Base-by-base conservation (phyloP, 2,888 invertebrate genomes). In the Sipha maydis region DNA sequence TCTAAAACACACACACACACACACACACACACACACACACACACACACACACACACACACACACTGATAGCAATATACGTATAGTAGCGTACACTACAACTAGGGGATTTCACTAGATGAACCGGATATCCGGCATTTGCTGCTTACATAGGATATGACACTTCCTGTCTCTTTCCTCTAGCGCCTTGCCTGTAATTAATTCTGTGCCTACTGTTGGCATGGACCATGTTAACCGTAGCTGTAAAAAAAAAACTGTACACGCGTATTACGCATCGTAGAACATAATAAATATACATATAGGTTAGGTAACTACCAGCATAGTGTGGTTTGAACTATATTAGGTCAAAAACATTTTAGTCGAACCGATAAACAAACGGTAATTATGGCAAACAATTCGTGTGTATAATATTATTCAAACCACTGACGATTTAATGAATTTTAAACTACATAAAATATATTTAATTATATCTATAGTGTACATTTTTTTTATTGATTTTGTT, bases 131-230 rank as follows among this genome's bases (percentile, higher is more conserved):
- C 88, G 88, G 82, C 80, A 78, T 88, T 88, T 88, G 80, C 75
- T 88, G 88, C 82, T 75, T 82, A 76, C 82, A 80, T 80, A 80
- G 88, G 88, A 88, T 88, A 88, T 67, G 80, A 80, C 88, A 82
- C 82, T 88, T 88, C 88, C 88, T 88, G 88, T 48, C 88, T 88
- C 80, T 88, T 88, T 82, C 88, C 75, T 69, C 80, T 41, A 82
- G 88, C 88, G 82, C 80, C 82, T 88, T 75, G 88, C 80, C 82
- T 82, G 88, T 88, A 88, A 88, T 88, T 88, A 88, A 88, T 88
- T 88, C 82, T 88, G 75, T 61, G 86, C 79, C 86, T 80, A 83
- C 56, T 38, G 73, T 75, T 11, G 56, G 79, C 54, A 28, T 86
- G 79, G 79, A 85, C 85, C 79, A 76, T 73, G 79, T 73, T 71